These are phyloP conservation scores for Phaonia tiefii DNA, from an alignment of 2,888 invertebrate species.

Conservation along the genomic window DNA sequence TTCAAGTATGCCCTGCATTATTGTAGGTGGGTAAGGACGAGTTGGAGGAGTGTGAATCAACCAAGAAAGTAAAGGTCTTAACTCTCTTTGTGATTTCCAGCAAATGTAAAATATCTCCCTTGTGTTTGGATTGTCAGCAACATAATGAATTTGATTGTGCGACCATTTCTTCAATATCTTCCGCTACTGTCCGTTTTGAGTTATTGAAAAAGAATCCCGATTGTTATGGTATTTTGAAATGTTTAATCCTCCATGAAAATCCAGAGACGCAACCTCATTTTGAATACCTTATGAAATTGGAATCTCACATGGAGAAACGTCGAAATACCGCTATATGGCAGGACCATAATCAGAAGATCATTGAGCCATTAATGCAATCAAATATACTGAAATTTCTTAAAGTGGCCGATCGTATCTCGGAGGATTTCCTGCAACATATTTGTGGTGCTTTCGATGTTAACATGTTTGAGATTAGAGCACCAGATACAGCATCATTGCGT, in stretches of 20 bases:
- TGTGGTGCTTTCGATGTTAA: conserved; percentile 90
- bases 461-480: conserved; percentile 86
- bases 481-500: conserved; percentile 81
- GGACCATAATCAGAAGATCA: conserved; percentile 81
- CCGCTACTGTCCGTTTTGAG: conserved; percentile 72
- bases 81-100: conserved; percentile 72
- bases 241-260: conserved; percentile 81
- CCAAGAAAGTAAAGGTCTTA: not conserved
- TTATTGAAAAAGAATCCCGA: conserved; percentile 75
- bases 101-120: conserved; percentile 82
- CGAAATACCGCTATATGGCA: conserved; percentile 83
- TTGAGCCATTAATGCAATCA: conserved; percentile 73
- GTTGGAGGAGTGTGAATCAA: not conserved
- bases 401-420: conserved; percentile 79
- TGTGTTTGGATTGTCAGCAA: conserved; percentile 80
- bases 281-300: conserved; percentile 82
- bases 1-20: conserved; percentile 74
- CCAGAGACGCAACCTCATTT: conserved; percentile 78
- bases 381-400: conserved; percentile 71
- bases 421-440: conserved; percentile 84
- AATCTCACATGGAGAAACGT: conserved; percentile 83
- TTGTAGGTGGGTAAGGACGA: conserved; percentile 74
- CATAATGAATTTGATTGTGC: conserved; percentile 82
- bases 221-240: conserved; percentile 78
- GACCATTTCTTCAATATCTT: conserved; percentile 79